Conservation (phyloP, 2,113 vertebrate genomes). For the Eudyptes chrysolophus region DNA sequence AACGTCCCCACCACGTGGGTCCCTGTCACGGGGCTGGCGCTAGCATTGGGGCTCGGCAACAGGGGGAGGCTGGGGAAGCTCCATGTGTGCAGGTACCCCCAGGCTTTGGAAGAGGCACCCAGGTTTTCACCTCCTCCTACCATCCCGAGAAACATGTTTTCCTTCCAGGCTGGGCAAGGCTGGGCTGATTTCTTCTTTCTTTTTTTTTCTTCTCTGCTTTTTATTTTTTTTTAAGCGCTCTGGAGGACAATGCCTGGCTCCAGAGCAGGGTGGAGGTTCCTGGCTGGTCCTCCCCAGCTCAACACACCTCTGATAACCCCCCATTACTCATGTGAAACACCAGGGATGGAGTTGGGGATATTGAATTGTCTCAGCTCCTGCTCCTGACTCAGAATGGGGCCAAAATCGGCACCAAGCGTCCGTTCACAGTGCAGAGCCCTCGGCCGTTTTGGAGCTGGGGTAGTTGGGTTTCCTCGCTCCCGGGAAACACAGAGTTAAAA, state of each 20-base stretch:
- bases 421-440: not conserved
- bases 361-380: not conserved
- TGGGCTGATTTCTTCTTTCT: not conserved
- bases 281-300: not conserved
- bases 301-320: not conserved
- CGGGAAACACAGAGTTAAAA: constrained; percentile 30
- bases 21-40: rapidly evolving
- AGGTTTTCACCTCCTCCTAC: not conserved
- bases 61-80: not conserved
- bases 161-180: not conserved
- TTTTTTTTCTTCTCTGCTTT: rapidly evolving
- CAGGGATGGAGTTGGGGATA: not conserved
- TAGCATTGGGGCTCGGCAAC: not conserved
- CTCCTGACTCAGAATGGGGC: not conserved
- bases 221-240: not conserved
- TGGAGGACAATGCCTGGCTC: not conserved
- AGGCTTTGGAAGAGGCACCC: not conserved
- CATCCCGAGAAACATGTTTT: not conserved
- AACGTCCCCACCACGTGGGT: not conserved
- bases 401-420: rapidly evolving
- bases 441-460: rapidly evolving
- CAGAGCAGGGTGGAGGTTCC: not conserved
- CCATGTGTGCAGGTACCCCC: not conserved
- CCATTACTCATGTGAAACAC: not conserved
- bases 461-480: not conserved